These are phyloP conservation scores for Dendrolimus houi DNA, from an alignment of 2,888 invertebrate species.

Conservation along the genomic window DNA sequence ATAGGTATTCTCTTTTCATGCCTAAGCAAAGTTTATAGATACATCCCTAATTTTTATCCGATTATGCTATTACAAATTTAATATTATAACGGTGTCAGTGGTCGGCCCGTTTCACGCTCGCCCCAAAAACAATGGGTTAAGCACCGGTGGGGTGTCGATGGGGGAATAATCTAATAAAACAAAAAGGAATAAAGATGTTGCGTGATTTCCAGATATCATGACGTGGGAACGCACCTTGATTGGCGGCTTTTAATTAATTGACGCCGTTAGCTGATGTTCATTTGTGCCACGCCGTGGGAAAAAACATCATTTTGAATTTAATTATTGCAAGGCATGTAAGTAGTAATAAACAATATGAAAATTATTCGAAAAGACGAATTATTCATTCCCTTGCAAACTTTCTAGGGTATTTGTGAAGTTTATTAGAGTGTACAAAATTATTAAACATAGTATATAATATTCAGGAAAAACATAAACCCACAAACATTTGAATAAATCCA, in stretches of 20 bases:
- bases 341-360: no score
- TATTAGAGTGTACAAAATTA: no score
- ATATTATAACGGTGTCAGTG: constrained; percentile 43
- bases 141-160: constrained; percentile 25
- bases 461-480: no score
- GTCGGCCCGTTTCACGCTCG: constrained; percentile 62
- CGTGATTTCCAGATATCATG: constrained; percentile 72
- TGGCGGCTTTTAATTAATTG: constrained; percentile 67
- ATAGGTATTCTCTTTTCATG: no score
- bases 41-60: background rate
- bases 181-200: constrained; percentile 68
- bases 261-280: constrained; percentile 37
- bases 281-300: constrained; percentile 55
- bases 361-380: no score
- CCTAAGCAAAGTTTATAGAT: background rate
- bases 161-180: constrained; percentile 49
- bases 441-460: no score
- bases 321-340: background rate
- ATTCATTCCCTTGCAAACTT: no score
- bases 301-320: background rate
- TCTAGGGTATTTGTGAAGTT: no score
- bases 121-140: constrained; percentile 65
- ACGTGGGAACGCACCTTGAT: constrained; percentile 70
- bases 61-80: constrained; percentile 34
- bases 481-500: no score